A percentile compares a stretch with the other conserved stretches of the same genome.
Conservation (phyloP, 2,797 vertebrate genomes). For the Pseudochromis fuscus region DNA sequence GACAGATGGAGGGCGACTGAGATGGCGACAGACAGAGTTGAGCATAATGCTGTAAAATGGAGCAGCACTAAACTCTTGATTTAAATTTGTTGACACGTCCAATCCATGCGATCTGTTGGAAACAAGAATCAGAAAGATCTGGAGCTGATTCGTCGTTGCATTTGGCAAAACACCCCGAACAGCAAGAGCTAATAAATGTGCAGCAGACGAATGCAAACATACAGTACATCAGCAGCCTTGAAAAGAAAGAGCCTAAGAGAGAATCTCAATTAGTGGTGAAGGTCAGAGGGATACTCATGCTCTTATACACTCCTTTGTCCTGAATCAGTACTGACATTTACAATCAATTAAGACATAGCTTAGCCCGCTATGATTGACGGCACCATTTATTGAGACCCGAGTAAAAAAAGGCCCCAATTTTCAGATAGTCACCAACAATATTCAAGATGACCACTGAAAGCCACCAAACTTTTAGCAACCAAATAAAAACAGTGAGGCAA, state of each 20-base stretch:
- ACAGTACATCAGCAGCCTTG: conserved; percentile 6
- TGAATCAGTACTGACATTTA: conserved; percentile 67
- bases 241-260: conserved; percentile 36
- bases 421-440: not conserved
- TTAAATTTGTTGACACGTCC: conserved; percentile 56
- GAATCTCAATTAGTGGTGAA: conserved; percentile 63
- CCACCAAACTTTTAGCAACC: conserved; percentile 27
- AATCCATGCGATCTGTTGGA: conserved; percentile 38
- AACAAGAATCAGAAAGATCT: conserved; percentile 44
- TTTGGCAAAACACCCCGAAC: conserved; percentile 21
- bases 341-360: conserved; percentile 47
- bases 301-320: conserved; percentile 33
- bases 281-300: conserved; percentile 44
- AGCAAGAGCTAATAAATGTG: conserved; percentile 38
- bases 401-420: conserved; percentile 28
- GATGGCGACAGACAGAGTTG: conserved; percentile 66
- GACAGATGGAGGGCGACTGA: conserved; percentile 74
- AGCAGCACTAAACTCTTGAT: conserved; percentile 62
- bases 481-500: conserved; percentile 37
- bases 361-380: conserved; percentile 27
- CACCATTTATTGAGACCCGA: conserved; percentile 22
- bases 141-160: conserved; percentile 34
- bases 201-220: conserved; percentile 27
- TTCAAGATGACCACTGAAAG: conserved; percentile 26
- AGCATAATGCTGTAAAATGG: conserved; percentile 69